Conservation (phyloP, 2,113 vertebrate species). For the Plecotus auritus region DNA sequence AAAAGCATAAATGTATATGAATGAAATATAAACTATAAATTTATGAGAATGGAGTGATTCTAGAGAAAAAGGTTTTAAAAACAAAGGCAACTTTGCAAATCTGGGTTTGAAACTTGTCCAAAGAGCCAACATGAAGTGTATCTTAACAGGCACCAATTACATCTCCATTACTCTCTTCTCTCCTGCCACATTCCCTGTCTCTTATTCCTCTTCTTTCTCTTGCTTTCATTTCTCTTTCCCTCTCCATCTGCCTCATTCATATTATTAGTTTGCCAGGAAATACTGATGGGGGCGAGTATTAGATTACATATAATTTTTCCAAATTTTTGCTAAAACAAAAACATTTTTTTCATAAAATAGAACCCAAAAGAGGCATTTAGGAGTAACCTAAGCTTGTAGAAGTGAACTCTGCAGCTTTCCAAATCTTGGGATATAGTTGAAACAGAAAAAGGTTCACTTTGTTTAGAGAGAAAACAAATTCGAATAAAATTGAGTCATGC, state of each 20-base stretch:
- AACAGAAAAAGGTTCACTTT: background rate
- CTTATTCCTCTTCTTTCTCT: background rate
- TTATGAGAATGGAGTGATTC: background rate
- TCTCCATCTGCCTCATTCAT: background rate
- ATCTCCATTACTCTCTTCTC: background rate
- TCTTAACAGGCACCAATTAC: background rate
- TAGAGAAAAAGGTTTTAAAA: background rate
- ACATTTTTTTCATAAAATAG: background rate
- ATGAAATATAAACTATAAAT: background rate
- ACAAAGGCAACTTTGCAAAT: background rate
- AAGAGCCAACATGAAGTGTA: background rate
- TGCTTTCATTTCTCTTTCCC: background rate
- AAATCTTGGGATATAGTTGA: background rate
- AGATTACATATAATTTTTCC: background rate
- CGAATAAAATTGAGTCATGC: background rate
- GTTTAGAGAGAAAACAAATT: conserved; percentile 40
- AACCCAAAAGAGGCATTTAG: background rate
- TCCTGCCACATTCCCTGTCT: background rate
- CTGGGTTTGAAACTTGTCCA: background rate
- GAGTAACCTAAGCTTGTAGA: background rate
- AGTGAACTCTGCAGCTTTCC: background rate
- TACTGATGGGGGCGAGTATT: background rate
- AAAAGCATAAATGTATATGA: background rate
- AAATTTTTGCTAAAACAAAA: conserved; percentile 39
- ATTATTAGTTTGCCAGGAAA: conserved; percentile 11